phyloP scores from a whole-genome alignment of 2,888 invertebrate species.

The Acanthosoma haemorrhoidale region DNA sequence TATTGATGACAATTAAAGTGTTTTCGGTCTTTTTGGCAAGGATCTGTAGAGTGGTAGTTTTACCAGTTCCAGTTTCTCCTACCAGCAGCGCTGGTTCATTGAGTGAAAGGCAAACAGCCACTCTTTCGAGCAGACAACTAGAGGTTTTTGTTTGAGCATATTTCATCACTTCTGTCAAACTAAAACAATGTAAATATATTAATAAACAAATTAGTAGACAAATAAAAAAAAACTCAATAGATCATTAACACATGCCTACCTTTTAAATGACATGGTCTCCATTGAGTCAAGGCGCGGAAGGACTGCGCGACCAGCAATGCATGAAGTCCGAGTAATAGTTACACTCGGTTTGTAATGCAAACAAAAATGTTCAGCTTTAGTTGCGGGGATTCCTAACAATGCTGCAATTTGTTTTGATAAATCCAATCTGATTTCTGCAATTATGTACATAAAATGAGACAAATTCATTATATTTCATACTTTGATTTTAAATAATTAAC shows the following conservation, averaged over 20 bases:
- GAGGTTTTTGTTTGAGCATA: constrained; percentile 82
- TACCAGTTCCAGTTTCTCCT: constrained; percentile 98
- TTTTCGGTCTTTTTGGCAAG: constrained; percentile 77
- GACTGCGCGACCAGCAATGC: constrained; percentile 65
- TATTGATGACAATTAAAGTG: constrained; percentile 87
- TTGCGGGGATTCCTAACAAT: constrained; percentile 73
- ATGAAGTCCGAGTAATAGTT: constrained; percentile 51
- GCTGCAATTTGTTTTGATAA: constrained; percentile 70
- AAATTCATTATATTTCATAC: neutral
- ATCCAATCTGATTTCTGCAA: constrained; percentile 58
- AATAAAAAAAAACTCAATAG: neutral
- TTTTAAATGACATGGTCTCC: neutral
- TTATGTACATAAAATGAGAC: constrained; percentile 19
- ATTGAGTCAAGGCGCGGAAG: constrained; percentile 40
- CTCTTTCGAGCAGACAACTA: constrained; percentile 75
- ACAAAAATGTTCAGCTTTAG: constrained; percentile 75
- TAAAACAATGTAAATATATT: neutral
- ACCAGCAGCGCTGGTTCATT: constrained; percentile 89
- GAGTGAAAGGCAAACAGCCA: constrained; percentile 74
- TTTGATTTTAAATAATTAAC: neutral
- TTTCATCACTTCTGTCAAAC: constrained; percentile 45
- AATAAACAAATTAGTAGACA: neutral
- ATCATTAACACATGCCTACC: neutral
- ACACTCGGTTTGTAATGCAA: constrained; percentile 73
- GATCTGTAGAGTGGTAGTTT: constrained; percentile 91